These are phyloP conservation scores for Taenaris catops DNA, from an alignment of 2,888 invertebrate genomes.

Conservation along the genomic window DNA sequence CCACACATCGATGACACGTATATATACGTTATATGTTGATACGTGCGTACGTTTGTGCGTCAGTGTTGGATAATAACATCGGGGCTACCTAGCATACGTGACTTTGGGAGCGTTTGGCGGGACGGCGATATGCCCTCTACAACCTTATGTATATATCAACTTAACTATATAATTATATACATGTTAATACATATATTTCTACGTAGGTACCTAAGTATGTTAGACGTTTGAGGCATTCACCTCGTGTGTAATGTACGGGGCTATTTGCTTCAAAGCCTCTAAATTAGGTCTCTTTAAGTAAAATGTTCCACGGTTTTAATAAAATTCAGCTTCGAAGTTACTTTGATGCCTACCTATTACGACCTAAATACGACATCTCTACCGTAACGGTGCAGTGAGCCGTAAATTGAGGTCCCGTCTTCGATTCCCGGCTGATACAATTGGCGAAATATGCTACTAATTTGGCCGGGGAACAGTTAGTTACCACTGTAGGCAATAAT, in stretches of 20 bases:
- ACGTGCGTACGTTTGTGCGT: constrained; percentile 55
- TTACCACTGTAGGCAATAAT: too few relatives aligned
- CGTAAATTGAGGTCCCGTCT: too few relatives aligned
- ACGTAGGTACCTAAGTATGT: constrained; percentile 31
- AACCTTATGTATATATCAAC: constrained; percentile 33
- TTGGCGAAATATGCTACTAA: too few relatives aligned
- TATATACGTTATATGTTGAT: constrained; percentile 20
- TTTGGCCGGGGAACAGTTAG: too few relatives aligned
- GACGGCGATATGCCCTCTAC: constrained; percentile 53
- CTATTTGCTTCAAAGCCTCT: constrained; percentile 64
- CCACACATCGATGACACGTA: constrained; percentile 14
- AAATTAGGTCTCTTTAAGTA: constrained; percentile 73
- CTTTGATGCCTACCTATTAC: too few relatives aligned
- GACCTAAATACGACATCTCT: too few relatives aligned
- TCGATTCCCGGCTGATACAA: too few relatives aligned
- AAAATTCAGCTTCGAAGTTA: constrained; percentile 15
- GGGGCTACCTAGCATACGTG: constrained; percentile 70
- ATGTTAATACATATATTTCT: too few relatives aligned
- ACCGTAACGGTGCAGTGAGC: too few relatives aligned
- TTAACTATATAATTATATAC: too few relatives aligned
- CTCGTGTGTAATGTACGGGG: constrained; percentile 55
- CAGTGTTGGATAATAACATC: constrained; percentile 76
- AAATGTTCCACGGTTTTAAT: constrained; percentile 31
- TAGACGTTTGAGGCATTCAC: constrained; percentile 51
- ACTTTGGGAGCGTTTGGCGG: constrained; percentile 71